Conservation (phyloP, 2,888 invertebrate genomes). For the Labia minor region DNA sequence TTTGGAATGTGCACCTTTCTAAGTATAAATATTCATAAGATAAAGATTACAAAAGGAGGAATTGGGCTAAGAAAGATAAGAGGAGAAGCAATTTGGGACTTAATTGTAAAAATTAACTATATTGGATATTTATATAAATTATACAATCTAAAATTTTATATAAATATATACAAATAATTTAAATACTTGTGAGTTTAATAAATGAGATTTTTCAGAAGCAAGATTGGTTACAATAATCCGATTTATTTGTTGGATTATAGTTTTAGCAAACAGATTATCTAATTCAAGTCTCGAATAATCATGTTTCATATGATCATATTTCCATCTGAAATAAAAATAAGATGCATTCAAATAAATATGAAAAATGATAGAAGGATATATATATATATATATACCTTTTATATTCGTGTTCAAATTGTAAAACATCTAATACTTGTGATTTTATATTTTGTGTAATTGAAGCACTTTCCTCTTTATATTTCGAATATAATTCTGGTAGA, state of each 20-base stretch:
- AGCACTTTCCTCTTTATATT: constrained; percentile 34
- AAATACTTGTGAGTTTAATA: constrained; percentile 51
- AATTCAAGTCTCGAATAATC: constrained; percentile 23
- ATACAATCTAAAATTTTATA: background rate
- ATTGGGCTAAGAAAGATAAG: too few relatives aligned
- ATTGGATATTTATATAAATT: constrained; percentile 17
- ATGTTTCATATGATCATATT: constrained; percentile 27
- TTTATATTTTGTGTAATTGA: constrained; percentile 43
- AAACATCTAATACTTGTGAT: constrained; percentile 49
- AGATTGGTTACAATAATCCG: constrained; percentile 52
- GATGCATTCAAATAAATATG: constrained; percentile 5
- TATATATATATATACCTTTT: constrained; percentile 42
- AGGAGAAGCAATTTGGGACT: too few relatives aligned
- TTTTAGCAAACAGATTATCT: constrained; percentile 40
- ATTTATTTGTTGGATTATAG: constrained; percentile 56
- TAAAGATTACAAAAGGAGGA: too few relatives aligned
- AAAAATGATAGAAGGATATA: constrained; percentile 26
- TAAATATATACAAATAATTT: constrained; percentile 24
- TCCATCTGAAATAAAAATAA: constrained; percentile 30
- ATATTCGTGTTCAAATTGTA: constrained; percentile 49
- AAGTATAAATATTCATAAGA: too few relatives aligned
- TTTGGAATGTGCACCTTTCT: too few relatives aligned
- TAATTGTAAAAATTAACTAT: too few relatives aligned
- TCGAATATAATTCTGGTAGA: constrained; percentile 33
- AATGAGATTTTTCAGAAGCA: constrained; percentile 47